Percentiles rank a stretch among this genome's conserved stretches.
Conservation (phyloP, 2,797 vertebrate genomes). For the Lepilemur septentrionalis region DNA sequence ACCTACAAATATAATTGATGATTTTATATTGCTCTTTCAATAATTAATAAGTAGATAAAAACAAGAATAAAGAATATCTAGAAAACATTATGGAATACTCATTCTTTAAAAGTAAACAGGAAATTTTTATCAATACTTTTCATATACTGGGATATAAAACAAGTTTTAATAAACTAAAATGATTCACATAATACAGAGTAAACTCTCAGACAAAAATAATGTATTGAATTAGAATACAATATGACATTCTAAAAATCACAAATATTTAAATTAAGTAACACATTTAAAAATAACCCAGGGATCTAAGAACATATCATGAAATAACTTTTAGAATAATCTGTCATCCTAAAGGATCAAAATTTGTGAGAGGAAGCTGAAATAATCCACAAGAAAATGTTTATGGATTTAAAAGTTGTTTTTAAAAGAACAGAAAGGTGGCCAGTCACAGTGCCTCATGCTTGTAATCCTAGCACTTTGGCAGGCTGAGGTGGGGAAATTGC, state of each 20-base stretch:
- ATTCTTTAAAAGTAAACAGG: not conserved
- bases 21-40: not conserved
- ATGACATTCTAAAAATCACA: not conserved
- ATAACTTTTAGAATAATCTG: not conserved
- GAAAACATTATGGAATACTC: not conserved
- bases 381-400: not conserved
- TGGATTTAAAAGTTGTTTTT: not conserved
- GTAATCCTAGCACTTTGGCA: too few relatives aligned
- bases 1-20: not conserved
- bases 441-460: too few relatives aligned
- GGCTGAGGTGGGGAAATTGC: too few relatives aligned
- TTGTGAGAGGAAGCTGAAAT: not conserved
- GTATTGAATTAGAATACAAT: not conserved
- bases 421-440: not conserved
- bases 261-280: not conserved
- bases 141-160: not conserved
- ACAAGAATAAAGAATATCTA: not conserved
- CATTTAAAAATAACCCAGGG: not conserved
- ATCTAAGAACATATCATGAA: not conserved
- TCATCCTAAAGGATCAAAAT: not conserved
- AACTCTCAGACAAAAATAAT: not conserved
- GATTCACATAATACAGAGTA: not conserved
- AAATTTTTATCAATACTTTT: not conserved
- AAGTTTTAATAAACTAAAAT: not conserved
- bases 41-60: not conserved